Evolutionary conservation across 2,888 invertebrate species (phyloP).

Genomic region (Zeuzera pyrina): DNA sequence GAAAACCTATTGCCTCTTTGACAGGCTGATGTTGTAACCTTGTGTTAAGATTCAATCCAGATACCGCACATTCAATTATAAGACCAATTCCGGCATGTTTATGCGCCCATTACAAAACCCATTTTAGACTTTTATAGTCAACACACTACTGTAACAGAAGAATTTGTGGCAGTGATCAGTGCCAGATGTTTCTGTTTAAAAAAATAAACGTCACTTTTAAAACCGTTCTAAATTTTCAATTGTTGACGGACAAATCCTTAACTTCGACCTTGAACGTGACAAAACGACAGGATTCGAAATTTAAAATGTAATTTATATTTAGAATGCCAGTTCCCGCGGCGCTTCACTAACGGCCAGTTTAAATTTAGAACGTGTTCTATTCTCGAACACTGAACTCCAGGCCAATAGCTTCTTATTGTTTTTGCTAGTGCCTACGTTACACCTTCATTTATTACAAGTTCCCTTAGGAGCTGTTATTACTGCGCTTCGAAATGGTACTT

Average conservation of each 20-base stretch:
- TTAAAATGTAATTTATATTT: slow-evolving; percentile 56
- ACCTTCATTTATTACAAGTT: too few species aligned
- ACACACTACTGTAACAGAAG: slow-evolving; percentile 22
- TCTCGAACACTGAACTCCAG: slow-evolving; percentile 63
- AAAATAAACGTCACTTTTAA: slow-evolving; percentile 18
- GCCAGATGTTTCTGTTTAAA: slow-evolving; percentile 40
- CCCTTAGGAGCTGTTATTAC: too few species aligned
- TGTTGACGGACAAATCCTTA: slow-evolving; percentile 16
- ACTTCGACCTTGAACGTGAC: slow-evolving; percentile 64
- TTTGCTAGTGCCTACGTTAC: slow-evolving; percentile 44
- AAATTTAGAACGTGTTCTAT: slow-evolving; percentile 67
- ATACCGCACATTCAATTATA: slow-evolving; percentile 29
- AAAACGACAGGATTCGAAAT: slow-evolving; percentile 55
- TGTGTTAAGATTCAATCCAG: too few species aligned
- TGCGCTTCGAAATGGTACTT: too few species aligned
- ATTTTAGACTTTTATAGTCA: slow-evolving; percentile 33
- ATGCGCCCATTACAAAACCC: slow-evolving; percentile 22
- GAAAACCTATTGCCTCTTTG: too few species aligned
- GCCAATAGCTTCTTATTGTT: slow-evolving; percentile 58
- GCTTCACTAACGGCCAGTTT: slow-evolving; percentile 60
- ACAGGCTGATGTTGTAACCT: too few species aligned
- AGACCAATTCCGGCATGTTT: slow-evolving; percentile 25
- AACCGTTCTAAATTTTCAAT: slow-evolving; percentile 5
- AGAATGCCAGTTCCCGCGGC: slow-evolving; percentile 56
- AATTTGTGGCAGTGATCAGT: slow-evolving; percentile 24